Base-by-base conservation (phyloP, 2,797 vertebrate genomes). In the Peromyscus aztecus region DNA sequence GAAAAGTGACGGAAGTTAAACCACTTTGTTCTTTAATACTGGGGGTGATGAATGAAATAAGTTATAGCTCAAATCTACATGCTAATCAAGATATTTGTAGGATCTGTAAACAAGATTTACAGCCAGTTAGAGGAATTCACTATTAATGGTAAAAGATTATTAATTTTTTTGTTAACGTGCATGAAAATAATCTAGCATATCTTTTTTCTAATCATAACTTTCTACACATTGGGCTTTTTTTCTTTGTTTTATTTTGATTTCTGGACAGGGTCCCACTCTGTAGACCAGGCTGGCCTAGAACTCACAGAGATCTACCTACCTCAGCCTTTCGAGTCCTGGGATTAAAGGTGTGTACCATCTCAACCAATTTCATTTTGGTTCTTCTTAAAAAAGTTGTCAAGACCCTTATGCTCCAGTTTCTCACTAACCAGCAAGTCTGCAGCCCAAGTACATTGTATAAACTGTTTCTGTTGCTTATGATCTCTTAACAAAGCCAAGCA, bases 101-200 rank as follows among this genome's bases (percentile, higher is more conserved):
- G 57, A 49, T 61, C 43, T 75, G 13, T 83, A 89, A 93, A 86
- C 90, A 24, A 89, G 85, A 96, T 82, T 46, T 88, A 90, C 0
- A 23, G 40, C 7, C 77, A 67, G 55, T 85, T 67, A 81, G n/a
- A 89, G 29, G n/a, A 76, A 34, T 16, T 95, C 31, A 90, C 52
- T 90, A 77, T 24, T 85, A 61, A 92, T 29, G 95, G 57, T 16
- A 96, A 95, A 75, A 27, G n/a, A 10, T 11, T 63, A 55, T 55
- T 23, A 65, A 65, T 2, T 80, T 97, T 97, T 89, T 80, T 89
- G 40, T 87, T 57, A 84, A 57, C 63, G 19, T 86, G 57, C 43
- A 75, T 27, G n/a, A 95, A 88, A 96, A 91, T 90, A 85, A 95
- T 67, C 61, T 82, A 77, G 90, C 86, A 89, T 69, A 94, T 78